Conservation (phyloP, 2,113 vertebrate genomes). For the Phalacrocorax carbo region DNA sequence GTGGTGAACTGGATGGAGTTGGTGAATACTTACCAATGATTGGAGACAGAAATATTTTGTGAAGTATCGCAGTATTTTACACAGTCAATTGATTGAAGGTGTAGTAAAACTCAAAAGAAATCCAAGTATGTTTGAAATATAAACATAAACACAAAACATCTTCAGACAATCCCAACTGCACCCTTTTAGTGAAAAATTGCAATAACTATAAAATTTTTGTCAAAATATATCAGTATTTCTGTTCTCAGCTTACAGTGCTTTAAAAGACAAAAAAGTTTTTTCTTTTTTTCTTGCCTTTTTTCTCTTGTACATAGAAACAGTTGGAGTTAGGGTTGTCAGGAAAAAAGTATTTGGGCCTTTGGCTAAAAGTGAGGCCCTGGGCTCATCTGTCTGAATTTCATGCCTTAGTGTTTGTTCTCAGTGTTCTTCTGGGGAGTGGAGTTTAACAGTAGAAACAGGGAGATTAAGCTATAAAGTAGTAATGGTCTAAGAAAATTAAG, state of each 20-base stretch:
- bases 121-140: neutral
- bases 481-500: neutral
- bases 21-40: neutral
- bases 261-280: neutral
- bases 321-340: neutral
- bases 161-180: neutral
- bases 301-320: neutral
- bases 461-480: neutral
- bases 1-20: neutral
- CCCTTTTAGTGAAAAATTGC: neutral
- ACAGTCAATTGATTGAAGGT: neutral
- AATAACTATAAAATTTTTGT: neutral
- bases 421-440: neutral
- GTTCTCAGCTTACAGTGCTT: neutral
- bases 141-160: neutral
- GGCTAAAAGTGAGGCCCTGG: neutral
- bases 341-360: neutral
- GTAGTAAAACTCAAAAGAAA: neutral
- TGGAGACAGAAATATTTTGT: neutral
- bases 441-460: neutral
- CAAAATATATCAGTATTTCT: neutral
- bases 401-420: neutral
- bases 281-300: neutral
- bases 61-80: neutral
- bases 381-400: neutral